phyloP scores from a whole-genome alignment of 2,888 invertebrate genomes.

The Stictocephala bisonia region DNA sequence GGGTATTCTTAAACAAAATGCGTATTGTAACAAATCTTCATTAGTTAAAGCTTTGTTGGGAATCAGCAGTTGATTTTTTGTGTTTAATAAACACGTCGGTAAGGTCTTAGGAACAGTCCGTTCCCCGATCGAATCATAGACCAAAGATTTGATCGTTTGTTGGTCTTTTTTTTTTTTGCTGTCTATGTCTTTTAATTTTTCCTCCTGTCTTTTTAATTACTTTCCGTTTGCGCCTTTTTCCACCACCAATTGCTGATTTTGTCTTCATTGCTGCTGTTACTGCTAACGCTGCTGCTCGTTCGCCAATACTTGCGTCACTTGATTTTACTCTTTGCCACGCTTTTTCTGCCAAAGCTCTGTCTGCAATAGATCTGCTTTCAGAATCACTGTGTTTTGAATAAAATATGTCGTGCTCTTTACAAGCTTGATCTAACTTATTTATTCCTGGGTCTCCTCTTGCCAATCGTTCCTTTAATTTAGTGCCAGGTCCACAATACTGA shows the following conservation, averaged over 20 bases:
- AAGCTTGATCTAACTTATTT: too few species aligned
- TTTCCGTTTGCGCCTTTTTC: too few species aligned
- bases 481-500: not conserved
- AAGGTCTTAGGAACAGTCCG: not conserved
- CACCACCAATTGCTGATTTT: not conserved
- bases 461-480: not conserved
- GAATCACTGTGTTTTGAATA: too few species aligned
- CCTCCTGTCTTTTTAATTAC: too few species aligned
- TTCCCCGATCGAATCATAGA: not conserved
- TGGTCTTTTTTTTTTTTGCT: not conserved
- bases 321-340: too few species aligned
- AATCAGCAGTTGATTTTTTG: not conserved
- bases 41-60: too few species aligned
- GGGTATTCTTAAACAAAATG: too few species aligned
- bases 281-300: constrained; percentile 45
- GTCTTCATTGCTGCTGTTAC: constrained; percentile 49
- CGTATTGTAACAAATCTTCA: too few species aligned
- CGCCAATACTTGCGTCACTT: too few species aligned
- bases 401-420: too few species aligned
- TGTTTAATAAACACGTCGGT: constrained; percentile 1
- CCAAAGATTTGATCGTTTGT: not conserved
- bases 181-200: not conserved
- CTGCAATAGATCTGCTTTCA: too few species aligned
- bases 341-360: constrained; percentile 32
- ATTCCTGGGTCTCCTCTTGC: not conserved